These are phyloP conservation scores for Umimayanthus chanpuru DNA, from an alignment of 92 coral and sea anemone species.

Conservation along the genomic window DNA sequence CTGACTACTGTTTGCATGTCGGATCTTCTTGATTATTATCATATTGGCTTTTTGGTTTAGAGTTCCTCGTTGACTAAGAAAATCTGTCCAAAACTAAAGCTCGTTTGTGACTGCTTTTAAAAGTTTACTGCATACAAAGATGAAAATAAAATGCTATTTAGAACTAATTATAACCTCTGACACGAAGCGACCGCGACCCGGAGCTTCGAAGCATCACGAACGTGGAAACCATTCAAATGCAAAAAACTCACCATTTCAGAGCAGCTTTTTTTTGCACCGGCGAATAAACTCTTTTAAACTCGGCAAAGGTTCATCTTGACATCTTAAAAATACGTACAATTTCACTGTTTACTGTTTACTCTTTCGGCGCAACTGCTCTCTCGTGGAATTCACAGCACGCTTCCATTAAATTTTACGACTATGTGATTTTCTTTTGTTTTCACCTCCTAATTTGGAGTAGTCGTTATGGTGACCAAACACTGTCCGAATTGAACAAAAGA, in stretches of 20 bases:
- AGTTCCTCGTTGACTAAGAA: not conserved
- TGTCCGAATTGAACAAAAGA: too few species aligned
- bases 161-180: not conserved
- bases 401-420: not conserved
- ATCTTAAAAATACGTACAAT: not conserved
- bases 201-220: slow-evolving; percentile 20
- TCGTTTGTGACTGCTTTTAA: too few species aligned
- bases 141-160: too few species aligned
- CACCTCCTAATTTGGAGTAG: slow-evolving; percentile 22
- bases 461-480: slow-evolving; percentile 26
- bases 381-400: slow-evolving; percentile 25
- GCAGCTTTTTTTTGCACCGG: not conserved
- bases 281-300: not conserved
- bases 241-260: slow-evolving; percentile 22
- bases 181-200: not conserved
- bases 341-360: slow-evolving; percentile 26
- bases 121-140: too few species aligned
- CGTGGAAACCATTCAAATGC: slow-evolving; percentile 35
- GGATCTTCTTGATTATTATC: too few species aligned
- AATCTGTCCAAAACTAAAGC: too few species aligned
- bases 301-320: not conserved
- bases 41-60: not conserved
- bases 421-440: not conserved
- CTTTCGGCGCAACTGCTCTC: slow-evolving; percentile 10
- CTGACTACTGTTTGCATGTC: not conserved